A percentile compares a stretch with the other conserved stretches of the same genome.
Conservation (phyloP, 2,113 vertebrate species). For the Amphiprion ocellaris region DNA sequence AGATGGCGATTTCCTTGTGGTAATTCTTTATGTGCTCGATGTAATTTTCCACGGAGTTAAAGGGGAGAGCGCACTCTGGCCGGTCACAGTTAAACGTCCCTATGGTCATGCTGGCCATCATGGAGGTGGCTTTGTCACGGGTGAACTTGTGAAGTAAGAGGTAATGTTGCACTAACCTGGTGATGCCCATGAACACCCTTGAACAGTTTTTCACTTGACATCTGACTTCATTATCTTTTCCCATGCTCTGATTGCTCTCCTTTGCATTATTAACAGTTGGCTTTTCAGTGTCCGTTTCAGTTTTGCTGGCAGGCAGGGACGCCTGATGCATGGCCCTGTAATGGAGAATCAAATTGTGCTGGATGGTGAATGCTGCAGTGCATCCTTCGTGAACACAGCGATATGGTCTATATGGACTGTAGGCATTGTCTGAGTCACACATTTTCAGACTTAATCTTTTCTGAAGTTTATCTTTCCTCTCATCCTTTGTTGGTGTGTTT, state of each 20-base stretch:
- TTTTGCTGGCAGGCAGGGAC: slow-evolving; percentile 86
- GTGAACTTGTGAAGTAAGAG: slow-evolving; percentile 96
- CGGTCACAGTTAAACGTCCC: slow-evolving; percentile 95
- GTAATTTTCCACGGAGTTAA: slow-evolving; percentile 92
- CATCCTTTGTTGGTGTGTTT: slow-evolving; percentile 75
- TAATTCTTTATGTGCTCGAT: slow-evolving; percentile 93
- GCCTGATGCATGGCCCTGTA: slow-evolving; percentile 98
- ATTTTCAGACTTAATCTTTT: slow-evolving; percentile 76
- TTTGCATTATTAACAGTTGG: slow-evolving; percentile 60
- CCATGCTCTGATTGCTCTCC: slow-evolving; percentile 52
- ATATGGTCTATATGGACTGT: slow-evolving; percentile 94
- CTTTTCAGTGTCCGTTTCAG: slow-evolving; percentile 85
- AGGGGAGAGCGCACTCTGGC: slow-evolving; percentile 90
- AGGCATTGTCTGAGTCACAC: slow-evolving; percentile 82
- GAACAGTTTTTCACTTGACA: slow-evolving; percentile 98
- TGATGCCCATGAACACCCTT: slow-evolving; percentile 94
- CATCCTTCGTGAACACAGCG: slow-evolving; percentile 97
- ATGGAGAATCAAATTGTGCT: slow-evolving; percentile 97
- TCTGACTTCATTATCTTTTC: slow-evolving; percentile 91
- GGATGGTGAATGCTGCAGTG: slow-evolving; percentile 96
- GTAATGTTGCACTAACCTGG: slow-evolving; percentile 95
- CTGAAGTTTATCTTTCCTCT: slow-evolving; percentile 81
- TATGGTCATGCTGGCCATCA: slow-evolving; percentile 88
- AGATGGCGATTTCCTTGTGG: slow-evolving; percentile 90
- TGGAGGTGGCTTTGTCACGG: slow-evolving; percentile 92